Conservation (phyloP, 2,888 invertebrate species). For the Parasteatoda lunata region DNA sequence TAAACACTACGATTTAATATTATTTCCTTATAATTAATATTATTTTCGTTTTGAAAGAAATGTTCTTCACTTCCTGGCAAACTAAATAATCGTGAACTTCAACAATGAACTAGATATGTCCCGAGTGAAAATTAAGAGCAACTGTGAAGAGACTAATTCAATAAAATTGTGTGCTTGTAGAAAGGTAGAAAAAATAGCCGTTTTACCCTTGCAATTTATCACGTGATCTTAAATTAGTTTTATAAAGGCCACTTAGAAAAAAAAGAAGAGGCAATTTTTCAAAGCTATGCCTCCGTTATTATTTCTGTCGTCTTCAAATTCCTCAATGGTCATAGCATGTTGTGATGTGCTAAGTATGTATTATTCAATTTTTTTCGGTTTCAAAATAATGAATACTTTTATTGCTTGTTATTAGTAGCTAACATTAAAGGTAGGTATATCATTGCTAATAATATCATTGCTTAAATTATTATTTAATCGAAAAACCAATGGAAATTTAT, state of each 20-base stretch:
- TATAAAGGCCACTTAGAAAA: conserved; percentile 29
- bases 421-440: background rate
- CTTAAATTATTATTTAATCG: too few relatives aligned
- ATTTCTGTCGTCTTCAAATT: background rate
- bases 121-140: background rate
- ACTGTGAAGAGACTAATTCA: conserved; percentile 39
- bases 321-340: background rate
- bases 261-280: background rate
- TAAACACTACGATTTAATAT: background rate
- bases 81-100: too few relatives aligned
- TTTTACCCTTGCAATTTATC: conserved; percentile 4
- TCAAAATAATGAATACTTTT: background rate
- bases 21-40: conserved; percentile 2
- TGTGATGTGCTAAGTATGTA: background rate
- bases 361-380: background rate
- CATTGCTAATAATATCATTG: too few relatives aligned
- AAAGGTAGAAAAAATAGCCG: background rate
- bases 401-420: background rate
- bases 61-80: background rate
- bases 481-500: too few relatives aligned
- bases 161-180: conserved; percentile 42
- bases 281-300: background rate
- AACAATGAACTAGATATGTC: too few relatives aligned
- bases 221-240: conserved; percentile 26
- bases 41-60: background rate